phyloP scores from a whole-genome alignment of 2,888 invertebrate genomes.

The Gibbula magus region DNA sequence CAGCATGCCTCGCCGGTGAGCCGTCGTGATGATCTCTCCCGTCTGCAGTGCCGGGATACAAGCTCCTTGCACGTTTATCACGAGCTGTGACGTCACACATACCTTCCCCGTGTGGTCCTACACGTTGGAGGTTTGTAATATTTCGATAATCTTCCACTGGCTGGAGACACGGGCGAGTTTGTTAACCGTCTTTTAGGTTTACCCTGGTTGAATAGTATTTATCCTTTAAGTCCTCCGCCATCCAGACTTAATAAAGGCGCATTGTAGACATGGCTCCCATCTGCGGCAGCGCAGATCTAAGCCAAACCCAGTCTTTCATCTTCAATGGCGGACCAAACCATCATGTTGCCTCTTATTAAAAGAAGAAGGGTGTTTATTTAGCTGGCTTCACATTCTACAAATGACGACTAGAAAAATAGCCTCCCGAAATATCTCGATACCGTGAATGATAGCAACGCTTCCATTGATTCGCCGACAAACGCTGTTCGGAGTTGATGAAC shows the following conservation, averaged over 20 bases:
- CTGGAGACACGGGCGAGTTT: constrained; percentile 12
- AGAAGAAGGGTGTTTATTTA: background rate
- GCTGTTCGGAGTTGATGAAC: background rate
- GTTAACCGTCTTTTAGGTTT: constrained; percentile 17
- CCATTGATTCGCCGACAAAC: background rate
- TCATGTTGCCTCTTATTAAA: constrained; percentile 18
- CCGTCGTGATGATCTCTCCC: background rate
- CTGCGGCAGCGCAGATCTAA: background rate
- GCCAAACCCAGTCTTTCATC: constrained; percentile 15
- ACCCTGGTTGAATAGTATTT: background rate
- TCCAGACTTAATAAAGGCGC: constrained; percentile 11
- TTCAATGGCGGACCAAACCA: background rate
- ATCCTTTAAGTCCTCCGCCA: constrained; percentile 19
- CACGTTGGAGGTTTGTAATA: constrained; percentile 4
- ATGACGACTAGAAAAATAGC: constrained; percentile 10
- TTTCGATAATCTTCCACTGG: constrained; percentile 13
- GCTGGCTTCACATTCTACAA: constrained; percentile 11
- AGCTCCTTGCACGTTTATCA: background rate
- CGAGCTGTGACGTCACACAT: constrained; percentile 16
- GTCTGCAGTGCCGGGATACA: background rate
- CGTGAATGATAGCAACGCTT: background rate
- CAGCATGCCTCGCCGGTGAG: background rate
- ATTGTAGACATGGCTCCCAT: constrained; percentile 6
- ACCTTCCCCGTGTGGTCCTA: constrained; percentile 9
- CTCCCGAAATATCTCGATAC: constrained; percentile 1